Conservation (phyloP, 2,888 invertebrate genomes). For the Mechanitis messenoides region DNA sequence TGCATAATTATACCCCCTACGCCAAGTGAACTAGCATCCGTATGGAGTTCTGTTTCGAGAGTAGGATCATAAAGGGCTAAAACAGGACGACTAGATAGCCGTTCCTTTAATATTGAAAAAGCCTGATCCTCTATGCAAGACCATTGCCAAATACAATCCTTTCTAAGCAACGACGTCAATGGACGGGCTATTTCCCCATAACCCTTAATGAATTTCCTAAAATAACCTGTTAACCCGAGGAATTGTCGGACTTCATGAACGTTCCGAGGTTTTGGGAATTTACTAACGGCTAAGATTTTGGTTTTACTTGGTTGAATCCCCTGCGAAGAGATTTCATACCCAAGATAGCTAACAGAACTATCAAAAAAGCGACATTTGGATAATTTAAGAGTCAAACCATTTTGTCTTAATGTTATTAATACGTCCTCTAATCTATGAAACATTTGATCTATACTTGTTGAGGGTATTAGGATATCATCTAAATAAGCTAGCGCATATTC, state of each 20-base stretch:
- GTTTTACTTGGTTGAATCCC: slow-evolving; percentile 23
- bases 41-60: slow-evolving; percentile 37
- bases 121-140: slow-evolving; percentile 5
- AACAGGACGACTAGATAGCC: slow-evolving; percentile 25
- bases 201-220: slow-evolving; percentile 28
- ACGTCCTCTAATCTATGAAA: slow-evolving; percentile 16
- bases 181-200: slow-evolving; percentile 6
- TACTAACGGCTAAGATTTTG: slow-evolving; percentile 22
- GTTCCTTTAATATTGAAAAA: slow-evolving; percentile 6
- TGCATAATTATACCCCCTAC: slow-evolving; percentile 30
- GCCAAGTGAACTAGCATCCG: slow-evolving; percentile 37
- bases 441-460: slow-evolving; percentile 9
- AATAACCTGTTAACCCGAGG: slow-evolving; percentile 29
- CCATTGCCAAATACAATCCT: no score
- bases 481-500: slow-evolving; percentile 26
- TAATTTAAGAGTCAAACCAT: slow-evolving; percentile 25
- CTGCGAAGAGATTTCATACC: slow-evolving; percentile 27
- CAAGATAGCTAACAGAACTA: slow-evolving; percentile 25
- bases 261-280: slow-evolving; percentile 25
- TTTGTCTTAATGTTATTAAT: slow-evolving; percentile 16
- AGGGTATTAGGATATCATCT: slow-evolving; percentile 28
- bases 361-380: slow-evolving; percentile 28
- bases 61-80: slow-evolving; percentile 38
- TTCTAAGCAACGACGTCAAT: no score
- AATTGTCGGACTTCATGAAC: slow-evolving; percentile 31